Percentiles rank a stretch among this genome's conserved stretches.
Conservation (phyloP, 2,797 vertebrate genomes). For the Lagorchestes hirsutus region DNA sequence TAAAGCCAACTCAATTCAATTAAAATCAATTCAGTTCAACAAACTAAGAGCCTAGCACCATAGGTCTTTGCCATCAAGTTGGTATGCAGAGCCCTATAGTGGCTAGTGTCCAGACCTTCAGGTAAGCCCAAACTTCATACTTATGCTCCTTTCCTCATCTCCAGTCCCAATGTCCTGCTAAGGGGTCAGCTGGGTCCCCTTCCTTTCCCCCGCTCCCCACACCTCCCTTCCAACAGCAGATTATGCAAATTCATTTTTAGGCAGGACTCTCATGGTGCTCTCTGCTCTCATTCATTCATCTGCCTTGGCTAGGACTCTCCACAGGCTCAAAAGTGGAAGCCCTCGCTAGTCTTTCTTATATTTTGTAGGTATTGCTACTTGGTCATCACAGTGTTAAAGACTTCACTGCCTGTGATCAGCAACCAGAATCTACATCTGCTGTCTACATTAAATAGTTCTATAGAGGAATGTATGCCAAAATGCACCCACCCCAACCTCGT, state of each 20-base stretch:
- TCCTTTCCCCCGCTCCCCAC: background rate
- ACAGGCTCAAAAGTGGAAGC: background rate
- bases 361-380: background rate
- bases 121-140: background rate
- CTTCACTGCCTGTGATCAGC: background rate
- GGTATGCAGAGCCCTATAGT: background rate
- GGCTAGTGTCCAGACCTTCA: background rate
- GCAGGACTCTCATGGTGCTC: background rate
- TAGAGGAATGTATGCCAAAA: background rate
- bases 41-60: background rate
- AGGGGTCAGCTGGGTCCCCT: background rate
- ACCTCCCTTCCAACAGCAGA: background rate
- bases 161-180: background rate
- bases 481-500: background rate
- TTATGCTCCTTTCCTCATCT: background rate
- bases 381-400: background rate
- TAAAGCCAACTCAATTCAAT: background rate
- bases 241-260: background rate
- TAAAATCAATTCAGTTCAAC: background rate
- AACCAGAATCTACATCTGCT: background rate
- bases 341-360: background rate
- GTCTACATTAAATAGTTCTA: background rate
- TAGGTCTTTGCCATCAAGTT: background rate
- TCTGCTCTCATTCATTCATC: background rate
- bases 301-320: background rate